Conservation (phyloP, 1,140 invertebrate species). For the Pseudomyrmex gracilis region DNA sequence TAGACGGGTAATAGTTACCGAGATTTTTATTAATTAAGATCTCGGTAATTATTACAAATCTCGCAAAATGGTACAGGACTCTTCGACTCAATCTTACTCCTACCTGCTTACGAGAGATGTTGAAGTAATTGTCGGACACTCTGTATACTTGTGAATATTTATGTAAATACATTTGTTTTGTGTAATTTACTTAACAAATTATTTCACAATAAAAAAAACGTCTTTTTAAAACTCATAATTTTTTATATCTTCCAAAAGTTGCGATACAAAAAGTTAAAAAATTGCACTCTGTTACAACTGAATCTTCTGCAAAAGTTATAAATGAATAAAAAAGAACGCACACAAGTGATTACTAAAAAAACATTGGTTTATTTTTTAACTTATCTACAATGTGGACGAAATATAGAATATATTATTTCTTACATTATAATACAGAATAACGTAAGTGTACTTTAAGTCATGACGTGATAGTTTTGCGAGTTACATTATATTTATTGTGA, state of each 20-base stretch:
- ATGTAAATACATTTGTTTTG: background rate
- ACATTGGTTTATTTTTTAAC: slow-evolving; percentile 79
- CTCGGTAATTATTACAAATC: too few species aligned
- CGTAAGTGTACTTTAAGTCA: slow-evolving; percentile 63
- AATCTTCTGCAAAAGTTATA: background rate
- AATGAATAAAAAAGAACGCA: background rate
- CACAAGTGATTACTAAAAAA: slow-evolving; percentile 69
- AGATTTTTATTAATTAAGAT: too few species aligned
- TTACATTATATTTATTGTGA: slow-evolving; percentile 50
- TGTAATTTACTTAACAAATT: too few species aligned
- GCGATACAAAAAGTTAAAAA: too few species aligned
- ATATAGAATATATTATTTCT: slow-evolving; percentile 79
- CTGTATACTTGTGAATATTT: background rate
- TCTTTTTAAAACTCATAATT: background rate
- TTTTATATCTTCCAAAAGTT: too few species aligned
- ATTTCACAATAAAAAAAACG: background rate
- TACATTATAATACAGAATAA: slow-evolving; percentile 77
- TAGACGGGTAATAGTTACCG: too few species aligned
- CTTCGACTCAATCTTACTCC: too few species aligned
- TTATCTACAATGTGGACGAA: slow-evolving; percentile 79
- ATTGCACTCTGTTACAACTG: too few species aligned
- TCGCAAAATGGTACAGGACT: too few species aligned
- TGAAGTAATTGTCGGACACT: too few species aligned
- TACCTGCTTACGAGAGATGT: too few species aligned
- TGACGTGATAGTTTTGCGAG: slow-evolving; percentile 54